phyloP scores from a whole-genome alignment of 30 jellyfish, hydroid and myxozoan genomes.

The Aurelia aurita complex sp. Pacific region DNA sequence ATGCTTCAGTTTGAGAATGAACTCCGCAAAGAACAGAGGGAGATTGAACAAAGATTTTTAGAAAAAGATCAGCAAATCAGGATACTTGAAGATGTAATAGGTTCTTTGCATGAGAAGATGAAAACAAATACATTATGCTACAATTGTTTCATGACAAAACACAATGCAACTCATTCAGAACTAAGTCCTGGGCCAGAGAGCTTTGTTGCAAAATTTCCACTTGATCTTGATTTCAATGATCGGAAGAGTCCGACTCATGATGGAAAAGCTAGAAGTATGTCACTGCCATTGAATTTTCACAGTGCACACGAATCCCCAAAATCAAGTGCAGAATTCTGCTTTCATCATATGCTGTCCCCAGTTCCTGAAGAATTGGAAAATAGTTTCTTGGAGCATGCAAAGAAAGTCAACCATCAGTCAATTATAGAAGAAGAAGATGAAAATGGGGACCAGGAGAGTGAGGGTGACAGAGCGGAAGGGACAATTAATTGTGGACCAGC shows the following conservation, averaged over 20 bases:
- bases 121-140: constrained; percentile 49
- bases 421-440: constrained; percentile 15
- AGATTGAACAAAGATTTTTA: constrained; percentile 42
- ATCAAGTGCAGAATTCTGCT: constrained; percentile 43
- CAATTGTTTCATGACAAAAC: constrained; percentile 52
- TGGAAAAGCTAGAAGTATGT: constrained; percentile 7
- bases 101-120: constrained; percentile 34
- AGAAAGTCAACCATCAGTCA: constrained; percentile 12
- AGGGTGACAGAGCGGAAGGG: background rate
- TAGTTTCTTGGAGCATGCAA: constrained; percentile 59
- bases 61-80: constrained; percentile 56
- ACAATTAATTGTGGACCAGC: too few relatives aligned
- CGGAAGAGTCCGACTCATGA: constrained; percentile 38
- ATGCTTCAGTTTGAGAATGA: constrained; percentile 71
- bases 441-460: background rate
- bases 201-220: constrained; percentile 48
- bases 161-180: constrained; percentile 25
- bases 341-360: constrained; percentile 67
- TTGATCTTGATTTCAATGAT: constrained; percentile 45
- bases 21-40: constrained; percentile 64
- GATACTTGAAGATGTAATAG: constrained; percentile 43
- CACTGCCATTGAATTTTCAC: constrained; percentile 49
- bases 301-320: constrained; percentile 48
- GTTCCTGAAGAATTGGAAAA: constrained; percentile 68
- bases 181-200: constrained; percentile 25